Conservation (phyloP, 2,113 vertebrate genomes). For the Canis aureus region DNA sequence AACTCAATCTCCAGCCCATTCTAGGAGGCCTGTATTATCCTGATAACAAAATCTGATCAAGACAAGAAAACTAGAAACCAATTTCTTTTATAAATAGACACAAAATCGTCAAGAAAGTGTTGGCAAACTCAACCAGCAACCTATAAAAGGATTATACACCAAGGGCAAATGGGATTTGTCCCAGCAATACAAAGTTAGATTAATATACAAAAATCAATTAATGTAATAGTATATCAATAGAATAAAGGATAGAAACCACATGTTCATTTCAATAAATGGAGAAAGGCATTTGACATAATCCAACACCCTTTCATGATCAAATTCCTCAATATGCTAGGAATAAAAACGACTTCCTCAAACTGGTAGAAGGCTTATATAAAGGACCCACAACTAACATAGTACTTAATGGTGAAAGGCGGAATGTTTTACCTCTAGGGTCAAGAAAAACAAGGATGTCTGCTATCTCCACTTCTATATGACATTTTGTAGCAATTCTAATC, state of each 20-base stretch:
- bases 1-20: not conserved
- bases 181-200: not conserved
- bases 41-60: not conserved
- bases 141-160: not conserved
- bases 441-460: not conserved
- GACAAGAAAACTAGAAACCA: not conserved
- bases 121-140: not conserved
- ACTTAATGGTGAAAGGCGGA: not conserved
- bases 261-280: not conserved
- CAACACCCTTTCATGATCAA: not conserved
- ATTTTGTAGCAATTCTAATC: not conserved
- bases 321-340: not conserved
- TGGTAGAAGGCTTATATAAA: not conserved
- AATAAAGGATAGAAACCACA: not conserved
- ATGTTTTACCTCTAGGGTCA: not conserved
- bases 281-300: not conserved
- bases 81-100: not conserved
- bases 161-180: not conserved
- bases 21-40: not conserved
- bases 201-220: not conserved
- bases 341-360: not conserved
- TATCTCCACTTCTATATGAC: not conserved
- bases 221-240: not conserved
- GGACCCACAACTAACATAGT: not conserved
- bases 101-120: not conserved